These are phyloP conservation scores for Thalpophila matura DNA, from an alignment of 2,888 invertebrate species.

Conservation along the genomic window DNA sequence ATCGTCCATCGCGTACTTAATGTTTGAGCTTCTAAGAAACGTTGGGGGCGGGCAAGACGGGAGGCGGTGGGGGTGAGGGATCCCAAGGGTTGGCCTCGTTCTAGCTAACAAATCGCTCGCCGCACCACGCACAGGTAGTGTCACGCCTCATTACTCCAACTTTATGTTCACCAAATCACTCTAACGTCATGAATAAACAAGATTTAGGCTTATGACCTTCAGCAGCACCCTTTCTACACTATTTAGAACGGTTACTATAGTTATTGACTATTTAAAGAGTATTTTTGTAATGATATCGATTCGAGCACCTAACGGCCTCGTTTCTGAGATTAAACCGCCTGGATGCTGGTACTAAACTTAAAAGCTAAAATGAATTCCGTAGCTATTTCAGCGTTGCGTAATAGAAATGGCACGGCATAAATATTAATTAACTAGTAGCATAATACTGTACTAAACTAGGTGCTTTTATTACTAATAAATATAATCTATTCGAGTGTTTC, in stretches of 20 bases:
- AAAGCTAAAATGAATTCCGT: conserved; percentile 26
- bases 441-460: conserved; percentile 24
- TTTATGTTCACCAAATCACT: conserved; percentile 84
- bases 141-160: conserved; percentile 83
- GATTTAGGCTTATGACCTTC: conserved; percentile 70
- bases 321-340: conserved; percentile 18
- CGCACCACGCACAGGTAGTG: conserved; percentile 82
- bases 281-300: conserved; percentile 25
- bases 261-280: background rate
- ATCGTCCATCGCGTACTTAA: conserved; percentile 82
- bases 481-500: conserved; percentile 32
- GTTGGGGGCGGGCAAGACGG: conserved; percentile 58
- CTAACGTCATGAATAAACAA: conserved; percentile 79
- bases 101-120: conserved; percentile 78
- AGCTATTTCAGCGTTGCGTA: conserved; percentile 15
- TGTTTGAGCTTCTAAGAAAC: conserved; percentile 76
- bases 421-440: conserved; percentile 45
- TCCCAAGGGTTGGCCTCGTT: conserved; percentile 74
- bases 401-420: conserved; percentile 45
- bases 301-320: conserved; percentile 4
- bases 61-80: conserved; percentile 52
- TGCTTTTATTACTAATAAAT: conserved; percentile 33
- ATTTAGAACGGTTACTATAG: conserved; percentile 26
- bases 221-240: conserved; percentile 54
- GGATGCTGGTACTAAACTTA: conserved; percentile 21